Base-by-base conservation (phyloP, 2,797 vertebrate species). In the Brachyrhaphis roseni region DNA sequence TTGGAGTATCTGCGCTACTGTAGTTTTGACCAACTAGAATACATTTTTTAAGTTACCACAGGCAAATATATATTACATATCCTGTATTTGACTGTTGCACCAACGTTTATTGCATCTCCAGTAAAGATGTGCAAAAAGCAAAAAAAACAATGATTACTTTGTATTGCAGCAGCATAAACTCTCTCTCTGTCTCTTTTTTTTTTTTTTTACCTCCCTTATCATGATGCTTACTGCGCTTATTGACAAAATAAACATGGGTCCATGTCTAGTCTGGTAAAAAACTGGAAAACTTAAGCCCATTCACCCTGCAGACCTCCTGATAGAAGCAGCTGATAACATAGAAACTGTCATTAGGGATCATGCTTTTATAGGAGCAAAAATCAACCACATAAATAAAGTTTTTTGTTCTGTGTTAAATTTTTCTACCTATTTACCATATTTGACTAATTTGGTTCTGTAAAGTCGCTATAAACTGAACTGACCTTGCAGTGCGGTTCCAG, bases 1-100 rank as follows among this genome's bases (percentile, higher is more conserved):
- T 49, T 83, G 41, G 1, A 92, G 84, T 45, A 91, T 73, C 82
- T 91, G 88, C 1, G 86, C 89, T 68, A 91, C 88, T 64, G 92
- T 88, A 16, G 73, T 77, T 84, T 86, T 90, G 13, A 90, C 66
- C 28, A 91, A 75, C 92, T 93, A 81, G 80, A 84, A 89, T 10
- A 75, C 31, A 90, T 12, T 11, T 76, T 16, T 3, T 51, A 16
- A 28, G 51, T 71, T 18, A 73, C 5, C 26, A 43, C 15, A 78
- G 13, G 18, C 11, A 4, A 74, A 74, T 41, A 1, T 11, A 45
- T 5, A 43, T 51, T 55, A 18, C 66, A 49, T n/a, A 43, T n/a
- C 1, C 12, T 15, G 10, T 10, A 43, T 45, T 23, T 68, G 10
- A 23, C 34, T 39, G 3, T 41, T 18, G 34, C 16, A 7, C 36